phyloP scores from a whole-genome alignment of 1,140 invertebrate species.

The Ips typographus region DNA sequence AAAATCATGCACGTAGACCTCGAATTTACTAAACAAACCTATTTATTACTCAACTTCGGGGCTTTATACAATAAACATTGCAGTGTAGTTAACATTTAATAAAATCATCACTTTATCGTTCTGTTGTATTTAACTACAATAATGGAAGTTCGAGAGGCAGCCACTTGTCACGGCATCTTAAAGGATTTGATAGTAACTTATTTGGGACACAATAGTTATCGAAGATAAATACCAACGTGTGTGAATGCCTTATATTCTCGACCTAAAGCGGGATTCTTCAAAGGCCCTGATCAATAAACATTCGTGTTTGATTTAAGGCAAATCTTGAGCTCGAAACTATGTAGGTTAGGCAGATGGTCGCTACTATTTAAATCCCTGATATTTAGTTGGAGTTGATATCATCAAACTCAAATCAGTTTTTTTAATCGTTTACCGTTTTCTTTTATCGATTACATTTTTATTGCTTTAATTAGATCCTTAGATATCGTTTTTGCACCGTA shows the following conservation, averaged over 20 bases:
- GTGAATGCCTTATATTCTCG: slow-evolving; percentile 6
- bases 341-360: slow-evolving; percentile 15
- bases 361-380: not conserved
- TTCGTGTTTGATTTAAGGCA: not conserved
- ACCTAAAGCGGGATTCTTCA: slow-evolving; percentile 12
- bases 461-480: no score
- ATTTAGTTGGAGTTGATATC: not conserved
- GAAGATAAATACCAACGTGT: slow-evolving; percentile 10
- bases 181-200: slow-evolving; percentile 8
- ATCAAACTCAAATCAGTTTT: not conserved
- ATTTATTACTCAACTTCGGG: slow-evolving; percentile 1
- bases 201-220: slow-evolving; percentile 13
- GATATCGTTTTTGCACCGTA: no score
- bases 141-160: not conserved
- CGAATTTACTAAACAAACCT: slow-evolving; percentile 4
- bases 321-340: slow-evolving; percentile 3
- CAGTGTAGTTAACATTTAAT: slow-evolving; percentile 2
- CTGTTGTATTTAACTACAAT: not conserved
- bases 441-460: no score
- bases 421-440: no score
- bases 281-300: slow-evolving; percentile 1
- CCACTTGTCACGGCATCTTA: slow-evolving; percentile 8
- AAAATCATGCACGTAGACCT: not conserved
- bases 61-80: not conserved
- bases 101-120: slow-evolving; percentile 15